Evolutionary conservation across 37 sponge, comb jelly and placozoan species (phyloP).

Genomic region (Cladorhizidae sp.): DNA sequence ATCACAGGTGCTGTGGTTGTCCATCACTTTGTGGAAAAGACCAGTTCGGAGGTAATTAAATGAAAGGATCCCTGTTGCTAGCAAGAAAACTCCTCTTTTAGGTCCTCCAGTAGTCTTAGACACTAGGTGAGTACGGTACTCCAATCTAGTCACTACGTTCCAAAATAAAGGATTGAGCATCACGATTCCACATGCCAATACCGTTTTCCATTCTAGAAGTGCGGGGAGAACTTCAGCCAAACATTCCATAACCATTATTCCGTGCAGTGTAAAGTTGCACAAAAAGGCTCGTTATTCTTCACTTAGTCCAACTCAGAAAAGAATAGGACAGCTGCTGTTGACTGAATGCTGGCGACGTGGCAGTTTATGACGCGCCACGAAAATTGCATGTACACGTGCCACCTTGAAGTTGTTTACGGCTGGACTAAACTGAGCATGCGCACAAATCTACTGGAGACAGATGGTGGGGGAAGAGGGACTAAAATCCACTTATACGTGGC

Average conservation of each 20-base stretch:
- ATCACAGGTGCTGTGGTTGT: conserved; percentile 1
- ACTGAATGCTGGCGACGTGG: too few species aligned
- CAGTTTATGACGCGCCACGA: too few species aligned
- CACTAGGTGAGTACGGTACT: conserved; percentile 48
- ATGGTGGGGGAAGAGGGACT: too few species aligned
- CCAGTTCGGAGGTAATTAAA: conserved; percentile 44
- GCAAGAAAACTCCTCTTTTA: conserved; percentile 15
- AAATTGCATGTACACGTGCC: too few species aligned
- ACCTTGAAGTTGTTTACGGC: too few species aligned
- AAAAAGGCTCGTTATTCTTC: too few species aligned
- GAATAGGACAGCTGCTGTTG: too few species aligned
- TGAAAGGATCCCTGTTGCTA: conserved; percentile 29
- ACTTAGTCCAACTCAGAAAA: too few species aligned
- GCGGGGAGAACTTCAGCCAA: not conserved
- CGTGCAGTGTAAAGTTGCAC: too few species aligned
- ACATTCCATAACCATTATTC: not conserved
- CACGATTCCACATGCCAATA: conserved; percentile 19
- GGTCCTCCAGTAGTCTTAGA: conserved; percentile 37
- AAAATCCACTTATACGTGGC: too few species aligned
- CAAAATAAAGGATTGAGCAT: conserved; percentile 65
- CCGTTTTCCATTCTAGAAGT: conserved; percentile 12
- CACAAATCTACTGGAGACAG: too few species aligned
- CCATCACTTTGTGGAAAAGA: conserved; percentile 42
- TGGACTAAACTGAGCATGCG: too few species aligned
- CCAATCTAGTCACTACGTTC: conserved; percentile 45